These are phyloP conservation scores for Patiria pectinifera DNA, from an alignment of 53 echinoderm and acorn worm genomes.

Conservation along the genomic window DNA sequence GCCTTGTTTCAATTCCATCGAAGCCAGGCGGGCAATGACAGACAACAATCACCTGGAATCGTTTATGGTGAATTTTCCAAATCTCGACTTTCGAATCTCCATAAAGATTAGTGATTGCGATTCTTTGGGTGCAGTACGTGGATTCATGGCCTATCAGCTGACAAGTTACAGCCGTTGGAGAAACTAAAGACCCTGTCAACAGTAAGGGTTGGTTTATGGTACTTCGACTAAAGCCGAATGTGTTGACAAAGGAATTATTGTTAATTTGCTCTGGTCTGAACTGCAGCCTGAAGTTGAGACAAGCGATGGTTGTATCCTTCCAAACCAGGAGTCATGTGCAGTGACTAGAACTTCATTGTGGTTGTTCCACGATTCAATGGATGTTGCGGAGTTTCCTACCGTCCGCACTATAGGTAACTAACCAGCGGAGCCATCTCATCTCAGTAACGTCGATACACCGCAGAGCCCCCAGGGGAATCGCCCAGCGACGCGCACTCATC, in stretches of 20 bases:
- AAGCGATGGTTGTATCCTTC: neutral
- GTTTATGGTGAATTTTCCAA: neutral
- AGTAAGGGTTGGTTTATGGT: neutral
- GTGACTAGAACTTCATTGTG: neutral
- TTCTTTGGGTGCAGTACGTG: neutral
- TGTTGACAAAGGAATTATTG: neutral
- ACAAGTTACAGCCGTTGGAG: neutral
- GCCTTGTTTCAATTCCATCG: neutral
- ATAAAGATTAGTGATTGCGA: too few species aligned
- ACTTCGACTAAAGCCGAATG: too few species aligned
- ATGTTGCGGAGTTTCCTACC: neutral
- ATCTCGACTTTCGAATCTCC: neutral
- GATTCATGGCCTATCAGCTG: neutral
- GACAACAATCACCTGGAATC: neutral
- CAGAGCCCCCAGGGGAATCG: neutral
- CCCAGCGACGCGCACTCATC: slow-evolving; percentile 47
- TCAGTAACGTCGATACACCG: neutral
- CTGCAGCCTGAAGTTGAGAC: neutral
- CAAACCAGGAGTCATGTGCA: neutral
- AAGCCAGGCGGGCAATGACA: neutral
- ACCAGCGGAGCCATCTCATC: neutral
- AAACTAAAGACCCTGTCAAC: neutral
- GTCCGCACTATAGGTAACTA: neutral
- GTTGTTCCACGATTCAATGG: neutral
- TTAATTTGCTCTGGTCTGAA: neutral